Base-by-base conservation (phyloP, 2,888 invertebrate species). In the Hyppa rectilinea region DNA sequence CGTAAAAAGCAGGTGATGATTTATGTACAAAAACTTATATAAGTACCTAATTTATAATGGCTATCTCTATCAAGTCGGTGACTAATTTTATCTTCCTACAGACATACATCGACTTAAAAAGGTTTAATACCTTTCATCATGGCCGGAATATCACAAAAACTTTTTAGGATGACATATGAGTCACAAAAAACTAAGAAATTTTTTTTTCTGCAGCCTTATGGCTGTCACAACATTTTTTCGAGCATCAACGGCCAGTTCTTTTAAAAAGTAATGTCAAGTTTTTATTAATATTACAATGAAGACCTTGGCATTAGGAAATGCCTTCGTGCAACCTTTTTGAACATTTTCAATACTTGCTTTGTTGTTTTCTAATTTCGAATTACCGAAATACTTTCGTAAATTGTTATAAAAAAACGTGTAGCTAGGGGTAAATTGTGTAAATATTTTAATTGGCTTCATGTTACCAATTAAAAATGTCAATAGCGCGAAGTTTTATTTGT, bases 281-380 rank as follows among this genome's bases (percentile, higher is more conserved):
- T 74, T 75, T 68, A 43, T 43, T 71, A 36, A 29, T 71, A 66
- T 71, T 70, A 70, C 65, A 64, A 77, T 59, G 45, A 49, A 66
- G 65, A 63, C 82, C 81, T 82, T 82, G 82, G 65, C 82, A 82
- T 81, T 81, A 82, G 70, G 70, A 82, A 82, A 79, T 82, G 65
- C 38, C 72, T 76, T 70, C 67, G 45, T 73, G 79, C 63, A 79
- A 82, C 68, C 80, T 82, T 78, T 75, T 66, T 66, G 34, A 63
- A 43, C 49, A 68, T 78, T 60, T 67, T 64, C 36, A 71, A 74
- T 66, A 47, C 50, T 55, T 62, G 59, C 59, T 65, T 68, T 58
- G 52, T 69, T 45, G 66, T 75, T 60, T 53, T 55, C 36, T 58
- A 64, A 56, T 58, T 55, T 26, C 49, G 49, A 50, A 26, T 14